Base-by-base conservation (phyloP, 2,888 invertebrate genomes). In the Lamellibrachia satsuma region DNA sequence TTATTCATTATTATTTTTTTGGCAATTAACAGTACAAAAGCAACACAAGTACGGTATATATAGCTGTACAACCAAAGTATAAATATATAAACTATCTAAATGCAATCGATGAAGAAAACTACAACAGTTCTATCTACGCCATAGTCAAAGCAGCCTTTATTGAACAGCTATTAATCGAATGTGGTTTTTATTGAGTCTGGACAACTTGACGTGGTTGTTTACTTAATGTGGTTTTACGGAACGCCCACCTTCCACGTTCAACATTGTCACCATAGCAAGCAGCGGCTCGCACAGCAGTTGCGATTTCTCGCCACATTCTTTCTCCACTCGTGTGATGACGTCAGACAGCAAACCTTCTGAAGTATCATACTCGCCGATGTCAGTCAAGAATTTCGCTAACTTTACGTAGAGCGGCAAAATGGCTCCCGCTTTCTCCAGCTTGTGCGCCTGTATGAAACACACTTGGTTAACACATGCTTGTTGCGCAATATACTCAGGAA, bases 301-400 rank as follows among this genome's bases (percentile, higher is more conserved):
- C 8, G 93, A 92, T 2, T 92, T 92, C 11, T 93, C 75, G 0
- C 95, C 95, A 91, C 94, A 93, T n/a, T 93, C 39, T 39, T 39
- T 39, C 39, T 39, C 39, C 39, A 39, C 39, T 39, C 39, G 39
- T 39, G 39, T 39, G 39, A 39, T 39, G 39, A 39, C 39, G 39
- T 39, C 39, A 39, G 39, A 39, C 39, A 39, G 39, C 39, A 39
- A 39, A 39, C 39, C 39, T 39, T 39, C 39, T 39, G 39, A 92
- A 7, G 92, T 92, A 51, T 93, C 93, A 90, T 94, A 95, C 92
- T 95, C 93, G 3, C 94, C 95, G 57, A 95, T 94, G 92, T 95
- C 94, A 51, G 93, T 91, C 52, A 95, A 91, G 93, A 95, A 94
- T 93, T 52, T 15, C 15, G 51, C 27, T 52, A 90, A 90, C 92